These are phyloP conservation scores for Labeo calbasu DNA, from an alignment of 2,797 vertebrate species.

Conservation along the genomic window DNA sequence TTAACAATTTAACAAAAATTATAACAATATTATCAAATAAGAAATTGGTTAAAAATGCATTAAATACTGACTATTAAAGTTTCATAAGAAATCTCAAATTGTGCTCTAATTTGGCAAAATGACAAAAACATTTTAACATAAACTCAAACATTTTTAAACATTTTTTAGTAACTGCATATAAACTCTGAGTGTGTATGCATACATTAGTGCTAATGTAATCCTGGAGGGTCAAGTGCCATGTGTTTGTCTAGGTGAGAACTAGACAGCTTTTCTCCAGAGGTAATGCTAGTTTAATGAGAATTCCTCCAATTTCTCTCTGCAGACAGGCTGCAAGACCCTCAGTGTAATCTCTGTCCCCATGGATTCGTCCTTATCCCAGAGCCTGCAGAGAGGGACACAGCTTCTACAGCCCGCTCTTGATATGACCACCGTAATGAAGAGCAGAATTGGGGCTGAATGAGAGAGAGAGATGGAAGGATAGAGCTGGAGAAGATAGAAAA, in stretches of 20 bases:
- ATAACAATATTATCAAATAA: too few relatives aligned
- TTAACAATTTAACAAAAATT: background rate
- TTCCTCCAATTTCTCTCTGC: constrained; percentile 27
- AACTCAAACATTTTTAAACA: background rate
- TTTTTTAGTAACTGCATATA: background rate
- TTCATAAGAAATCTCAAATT: background rate
- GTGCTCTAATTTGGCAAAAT: background rate
- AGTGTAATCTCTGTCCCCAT: constrained; percentile 26
- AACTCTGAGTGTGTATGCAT: constrained; percentile 4
- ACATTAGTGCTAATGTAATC: constrained; percentile 10
- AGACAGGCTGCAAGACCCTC: constrained; percentile 24
- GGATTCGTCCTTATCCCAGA: constrained; percentile 12
- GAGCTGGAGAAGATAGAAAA: constrained; percentile 3
- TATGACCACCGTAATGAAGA: constrained; percentile 33
- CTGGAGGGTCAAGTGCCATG: background rate
- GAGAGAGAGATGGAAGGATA: constrained; percentile 22
- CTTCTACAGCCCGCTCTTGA: background rate
- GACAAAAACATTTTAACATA: background rate
- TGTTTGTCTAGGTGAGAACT: constrained; percentile 21
- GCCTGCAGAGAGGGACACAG: constrained; percentile 3
- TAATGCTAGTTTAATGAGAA: constrained; percentile 54
- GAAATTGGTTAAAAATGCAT: background rate
- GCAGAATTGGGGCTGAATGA: constrained; percentile 40
- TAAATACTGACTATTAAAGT: background rate
- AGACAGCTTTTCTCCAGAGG: constrained; percentile 22